Base-by-base conservation (phyloP, 2,113 vertebrate genomes). In the Myiozetetes cayanensis region DNA sequence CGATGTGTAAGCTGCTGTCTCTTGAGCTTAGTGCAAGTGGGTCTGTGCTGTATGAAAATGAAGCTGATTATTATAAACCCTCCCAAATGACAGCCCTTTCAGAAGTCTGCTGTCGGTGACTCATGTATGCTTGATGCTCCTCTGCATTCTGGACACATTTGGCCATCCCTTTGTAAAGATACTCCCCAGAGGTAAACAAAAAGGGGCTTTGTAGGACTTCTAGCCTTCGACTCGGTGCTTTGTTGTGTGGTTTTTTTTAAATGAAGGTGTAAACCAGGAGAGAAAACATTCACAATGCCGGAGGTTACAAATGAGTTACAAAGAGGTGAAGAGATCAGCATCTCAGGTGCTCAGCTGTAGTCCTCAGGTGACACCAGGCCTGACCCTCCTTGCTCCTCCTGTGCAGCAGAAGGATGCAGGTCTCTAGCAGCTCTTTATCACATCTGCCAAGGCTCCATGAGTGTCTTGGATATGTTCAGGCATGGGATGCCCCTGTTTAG, bases 11-110 rank as follows among this genome's bases (percentile, higher is more conserved):
- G 95, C 87, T 80, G n/a, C 87, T 80, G 58, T 94, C 94, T 95
- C 78, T 90, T 62, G 92, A 88, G 76, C 61, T 95, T 91, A 94
- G 39, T 79, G 80, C 85, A 65, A 70, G 74, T 55, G 61, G 72
- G 72, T 79, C 86, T 88, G 72, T 10, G 3, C 16, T 81, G 79
- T 56, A 63, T 85, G 85, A 84, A 75, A 85, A 74, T 0, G 61
- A 91, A 91, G 89, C 77, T 86, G 85, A 90, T 89, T 77, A 59
- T 76, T 56, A 23, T 61, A 93, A 91, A 93, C 44, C 65, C 89
- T 89, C 6, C 17, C 20, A 86, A 85, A 66, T 49, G 44, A 74
- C 50, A 76, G 55, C 39, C 59, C 66, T 78, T 39, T 80, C 70
- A 84, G 84, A 91, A 68, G 68, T 62, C 85, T 81, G 46, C 74